phyloP scores from a whole-genome alignment of 2,113 vertebrate genomes.

The Acanthisitta chloris region DNA sequence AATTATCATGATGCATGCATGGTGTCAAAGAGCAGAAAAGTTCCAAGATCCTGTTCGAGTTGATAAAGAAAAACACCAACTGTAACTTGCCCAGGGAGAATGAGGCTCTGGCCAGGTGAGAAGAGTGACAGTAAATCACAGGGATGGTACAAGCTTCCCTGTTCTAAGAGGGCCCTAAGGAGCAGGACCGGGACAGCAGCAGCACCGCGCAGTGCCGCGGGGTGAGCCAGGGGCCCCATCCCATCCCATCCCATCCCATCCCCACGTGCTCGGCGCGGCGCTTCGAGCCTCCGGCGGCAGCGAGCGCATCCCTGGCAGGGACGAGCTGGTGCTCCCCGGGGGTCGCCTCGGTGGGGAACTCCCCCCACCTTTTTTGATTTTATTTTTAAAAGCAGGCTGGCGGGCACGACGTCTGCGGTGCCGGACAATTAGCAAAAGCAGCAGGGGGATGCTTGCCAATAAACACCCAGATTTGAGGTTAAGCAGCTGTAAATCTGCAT shows the following conservation, averaged over 20 bases:
- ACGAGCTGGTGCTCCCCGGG: background rate
- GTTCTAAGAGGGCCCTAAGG: no score
- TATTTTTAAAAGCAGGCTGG: background rate
- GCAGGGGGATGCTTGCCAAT: constrained; percentile 30
- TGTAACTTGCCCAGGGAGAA: background rate
- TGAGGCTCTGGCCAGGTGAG: background rate
- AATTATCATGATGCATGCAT: fast-evolving
- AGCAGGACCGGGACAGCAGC: no score
- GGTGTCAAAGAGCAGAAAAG: background rate
- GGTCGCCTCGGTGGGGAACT: background rate
- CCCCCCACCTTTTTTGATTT: background rate
- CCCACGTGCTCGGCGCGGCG: background rate
- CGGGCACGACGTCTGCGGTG: background rate
- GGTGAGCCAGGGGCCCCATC: background rate
- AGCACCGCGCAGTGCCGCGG: background rate
- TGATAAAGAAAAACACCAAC: background rate
- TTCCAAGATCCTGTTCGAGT: fast-evolving
- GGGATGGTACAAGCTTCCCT: background rate
- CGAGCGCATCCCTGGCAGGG: background rate
- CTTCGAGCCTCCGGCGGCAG: background rate
- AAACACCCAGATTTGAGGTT: constrained; percentile 36
- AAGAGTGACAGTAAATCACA: background rate
- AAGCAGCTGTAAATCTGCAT: constrained; percentile 61
- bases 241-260: background rate
- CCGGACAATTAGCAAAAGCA: constrained; percentile 25